phyloP scores from a whole-genome alignment of 2,113 vertebrate species.

The Bujurquina vittata region DNA sequence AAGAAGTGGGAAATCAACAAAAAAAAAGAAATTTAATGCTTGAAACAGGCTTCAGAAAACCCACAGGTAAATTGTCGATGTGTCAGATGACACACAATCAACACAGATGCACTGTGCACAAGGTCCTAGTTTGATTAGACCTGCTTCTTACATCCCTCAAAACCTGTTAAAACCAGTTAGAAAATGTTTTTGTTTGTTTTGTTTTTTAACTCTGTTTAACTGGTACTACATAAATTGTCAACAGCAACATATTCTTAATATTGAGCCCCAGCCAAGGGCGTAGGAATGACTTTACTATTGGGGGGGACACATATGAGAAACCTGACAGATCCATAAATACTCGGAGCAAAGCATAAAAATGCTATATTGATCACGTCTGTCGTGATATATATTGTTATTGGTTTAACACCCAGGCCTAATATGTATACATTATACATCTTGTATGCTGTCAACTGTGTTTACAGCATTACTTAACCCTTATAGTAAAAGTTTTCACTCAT shows the following conservation, averaged over 20 bases:
- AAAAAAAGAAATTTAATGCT: background rate
- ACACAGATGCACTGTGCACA: background rate
- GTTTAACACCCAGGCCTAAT: too few relatives aligned
- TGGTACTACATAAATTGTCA: background rate
- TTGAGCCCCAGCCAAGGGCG: too few relatives aligned
- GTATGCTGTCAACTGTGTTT: too few relatives aligned
- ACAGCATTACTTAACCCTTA: too few relatives aligned
- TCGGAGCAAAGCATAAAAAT: too few relatives aligned
- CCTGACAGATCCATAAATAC: too few relatives aligned
- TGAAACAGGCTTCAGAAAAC: background rate
- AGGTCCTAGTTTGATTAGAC: background rate
- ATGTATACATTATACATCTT: too few relatives aligned
- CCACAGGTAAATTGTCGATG: background rate
- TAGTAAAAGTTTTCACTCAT: too few relatives aligned
- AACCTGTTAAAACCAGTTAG: background rate
- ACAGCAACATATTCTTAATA: background rate
- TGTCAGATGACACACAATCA: background rate
- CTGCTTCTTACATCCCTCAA: background rate
- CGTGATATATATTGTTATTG: too few relatives aligned
- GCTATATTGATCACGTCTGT: too few relatives aligned
- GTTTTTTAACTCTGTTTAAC: background rate
- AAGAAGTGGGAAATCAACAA: background rate
- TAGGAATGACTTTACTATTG: too few relatives aligned
- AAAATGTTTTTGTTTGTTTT: background rate
- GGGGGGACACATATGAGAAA: too few relatives aligned